Percentiles rank a stretch among this genome's conserved stretches.
phyloP scores from a whole-genome alignment of 37 sponge, comb jelly and placozoan genomes.

The Dysidea cf. avara region DNA sequence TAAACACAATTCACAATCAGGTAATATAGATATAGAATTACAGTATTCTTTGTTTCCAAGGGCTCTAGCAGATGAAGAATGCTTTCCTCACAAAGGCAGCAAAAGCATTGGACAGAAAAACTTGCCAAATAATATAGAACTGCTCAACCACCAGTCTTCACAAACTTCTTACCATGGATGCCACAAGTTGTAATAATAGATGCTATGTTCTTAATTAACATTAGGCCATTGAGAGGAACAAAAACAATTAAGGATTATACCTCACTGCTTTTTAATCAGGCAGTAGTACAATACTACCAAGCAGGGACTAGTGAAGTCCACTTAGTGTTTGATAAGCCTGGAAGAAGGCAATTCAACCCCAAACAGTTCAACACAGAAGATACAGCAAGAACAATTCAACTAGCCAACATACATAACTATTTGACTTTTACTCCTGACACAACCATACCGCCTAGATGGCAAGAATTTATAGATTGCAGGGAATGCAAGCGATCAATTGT shows the following conservation, averaged over 20 bases:
- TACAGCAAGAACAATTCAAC: no score
- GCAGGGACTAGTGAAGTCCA: slow-evolving; percentile 26
- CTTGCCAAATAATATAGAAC: background rate
- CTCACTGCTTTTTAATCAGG: slow-evolving; percentile 12
- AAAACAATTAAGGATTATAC: slow-evolving; percentile 16
- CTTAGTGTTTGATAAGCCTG: slow-evolving; percentile 41
- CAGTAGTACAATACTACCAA: background rate
- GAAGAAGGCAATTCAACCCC: slow-evolving; percentile 3
- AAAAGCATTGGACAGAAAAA: slow-evolving; percentile 9
- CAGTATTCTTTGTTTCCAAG: slow-evolving; percentile 15
- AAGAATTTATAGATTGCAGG: slow-evolving; percentile 29
- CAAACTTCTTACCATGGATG: slow-evolving; percentile 2
- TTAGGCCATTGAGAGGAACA: slow-evolving; percentile 16
- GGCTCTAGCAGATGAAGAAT: slow-evolving; percentile 17
- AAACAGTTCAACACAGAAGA: no score
- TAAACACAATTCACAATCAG: no score
- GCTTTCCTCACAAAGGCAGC: slow-evolving; percentile 16
- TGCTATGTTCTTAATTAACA: slow-evolving; percentile 46
- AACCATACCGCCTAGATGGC: slow-evolving; percentile 8
- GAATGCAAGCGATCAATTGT: slow-evolving; percentile 23
- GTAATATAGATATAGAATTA: no score
- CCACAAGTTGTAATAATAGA: slow-evolving; percentile 9
- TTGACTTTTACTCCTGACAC: background rate
- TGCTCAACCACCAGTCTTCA: background rate
- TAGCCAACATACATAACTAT: slow-evolving; percentile 10